phyloP scores from a whole-genome alignment of 2,113 vertebrate species.

The Rhagologus leucostigma region DNA sequence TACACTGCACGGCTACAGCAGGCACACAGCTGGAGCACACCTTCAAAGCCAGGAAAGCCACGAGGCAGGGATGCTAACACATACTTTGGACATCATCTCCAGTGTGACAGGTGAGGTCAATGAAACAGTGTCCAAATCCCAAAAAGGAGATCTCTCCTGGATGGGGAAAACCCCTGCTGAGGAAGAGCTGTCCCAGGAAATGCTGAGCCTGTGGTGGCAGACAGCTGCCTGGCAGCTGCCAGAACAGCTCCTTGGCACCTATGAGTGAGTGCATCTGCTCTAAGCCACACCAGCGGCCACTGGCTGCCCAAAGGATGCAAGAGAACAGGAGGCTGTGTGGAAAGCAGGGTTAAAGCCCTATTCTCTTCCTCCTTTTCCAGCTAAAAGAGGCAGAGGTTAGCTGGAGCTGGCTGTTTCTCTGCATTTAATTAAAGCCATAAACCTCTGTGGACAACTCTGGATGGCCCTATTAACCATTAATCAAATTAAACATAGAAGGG shows the following conservation, averaged over 20 bases:
- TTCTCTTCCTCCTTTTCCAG: not conserved
- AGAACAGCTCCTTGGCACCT: not conserved
- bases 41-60: not conserved
- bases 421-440: not conserved
- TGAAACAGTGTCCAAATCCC: not conserved
- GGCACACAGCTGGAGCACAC: not conserved
- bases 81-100: not conserved
- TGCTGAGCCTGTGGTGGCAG: not conserved
- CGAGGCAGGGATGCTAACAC: fast-evolving
- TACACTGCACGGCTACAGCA: fast-evolving
- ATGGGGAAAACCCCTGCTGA: not conserved
- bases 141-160: not conserved
- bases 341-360: not conserved
- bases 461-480: not conserved
- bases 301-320: not conserved
- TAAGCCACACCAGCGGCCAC: not conserved
- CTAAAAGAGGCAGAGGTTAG: not conserved
- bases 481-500: not conserved
- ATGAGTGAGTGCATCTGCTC: not conserved
- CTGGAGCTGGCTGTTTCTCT: not conserved
- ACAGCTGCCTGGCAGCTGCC: not conserved
- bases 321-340: not conserved
- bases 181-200: not conserved
- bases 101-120: not conserved
- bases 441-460: not conserved